Conservation (phyloP, 2,113 vertebrate genomes). For the Egretta garzetta region DNA sequence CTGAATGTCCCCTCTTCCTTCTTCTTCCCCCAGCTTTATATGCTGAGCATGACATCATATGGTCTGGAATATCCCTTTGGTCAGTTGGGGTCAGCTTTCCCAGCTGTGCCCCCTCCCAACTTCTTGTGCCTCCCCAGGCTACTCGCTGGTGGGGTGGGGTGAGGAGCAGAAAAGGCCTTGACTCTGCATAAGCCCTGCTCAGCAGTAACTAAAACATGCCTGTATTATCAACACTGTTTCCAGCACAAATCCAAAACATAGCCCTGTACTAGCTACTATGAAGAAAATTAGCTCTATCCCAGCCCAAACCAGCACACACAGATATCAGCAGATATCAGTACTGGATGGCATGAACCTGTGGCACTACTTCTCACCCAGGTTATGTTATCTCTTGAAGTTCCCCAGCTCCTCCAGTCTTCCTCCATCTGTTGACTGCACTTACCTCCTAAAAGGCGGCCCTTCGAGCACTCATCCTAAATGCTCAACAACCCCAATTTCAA, state of each 20-base stretch:
- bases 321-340: not conserved
- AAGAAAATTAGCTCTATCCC: not conserved
- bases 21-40: not conserved
- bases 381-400: not conserved
- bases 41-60: not conserved
- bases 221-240: not conserved
- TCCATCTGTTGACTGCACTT: not conserved
- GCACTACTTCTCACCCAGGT: not conserved
- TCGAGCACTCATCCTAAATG: not conserved
- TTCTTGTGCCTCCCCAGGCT: not conserved
- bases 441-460: not conserved
- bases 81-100: not conserved
- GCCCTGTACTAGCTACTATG: no score
- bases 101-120: no score
- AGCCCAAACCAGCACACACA: not conserved
- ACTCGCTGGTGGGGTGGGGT: not conserved
- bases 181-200: not conserved
- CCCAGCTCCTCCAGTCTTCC: not conserved
- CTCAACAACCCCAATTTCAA: not conserved
- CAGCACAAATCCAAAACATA: not conserved
- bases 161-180: not conserved
- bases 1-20: rapidly evolving
- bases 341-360: not conserved
- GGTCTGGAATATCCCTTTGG: not conserved
- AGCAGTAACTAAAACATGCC: not conserved